These are phyloP conservation scores for Echinometra lucunter DNA, from an alignment of 53 echinoderm and acorn worm genomes.

Conservation along the genomic window DNA sequence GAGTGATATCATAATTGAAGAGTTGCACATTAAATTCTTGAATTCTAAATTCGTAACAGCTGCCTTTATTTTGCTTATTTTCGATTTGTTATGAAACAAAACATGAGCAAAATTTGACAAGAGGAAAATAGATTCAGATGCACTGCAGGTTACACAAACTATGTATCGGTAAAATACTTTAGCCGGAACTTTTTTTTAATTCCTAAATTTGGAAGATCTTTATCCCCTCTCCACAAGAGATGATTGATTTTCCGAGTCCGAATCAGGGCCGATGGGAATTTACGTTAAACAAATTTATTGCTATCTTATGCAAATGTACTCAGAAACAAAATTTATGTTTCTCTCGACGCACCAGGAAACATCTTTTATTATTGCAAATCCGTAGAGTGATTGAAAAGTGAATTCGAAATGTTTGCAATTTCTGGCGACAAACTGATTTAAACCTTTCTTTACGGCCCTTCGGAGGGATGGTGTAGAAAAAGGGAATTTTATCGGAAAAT, in stretches of 20 bases:
- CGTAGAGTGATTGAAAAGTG: slow-evolving; percentile 66
- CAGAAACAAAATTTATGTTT: slow-evolving; percentile 51
- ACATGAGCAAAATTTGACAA: not conserved
- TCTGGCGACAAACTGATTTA: slow-evolving; percentile 50
- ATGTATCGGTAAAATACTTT: not conserved
- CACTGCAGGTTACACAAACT: too few relatives aligned
- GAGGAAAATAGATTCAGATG: not conserved
- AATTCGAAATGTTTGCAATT: slow-evolving; percentile 52
- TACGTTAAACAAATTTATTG: slow-evolving; percentile 58
- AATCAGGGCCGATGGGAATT: slow-evolving; percentile 12
- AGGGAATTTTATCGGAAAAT: slow-evolving; percentile 55
- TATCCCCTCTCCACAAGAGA: not conserved
- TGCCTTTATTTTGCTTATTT: not conserved
- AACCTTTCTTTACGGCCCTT: slow-evolving; percentile 58
- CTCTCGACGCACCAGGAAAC: slow-evolving; percentile 22
- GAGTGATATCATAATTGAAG: too few relatives aligned
- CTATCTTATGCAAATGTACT: slow-evolving; percentile 43
- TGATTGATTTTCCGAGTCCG: slow-evolving; percentile 35
- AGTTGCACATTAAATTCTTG: too few relatives aligned
- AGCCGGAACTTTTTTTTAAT: not conserved
- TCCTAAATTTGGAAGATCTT: slow-evolving; percentile 19
- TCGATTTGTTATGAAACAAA: not conserved
- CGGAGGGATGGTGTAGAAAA: slow-evolving; percentile 36
- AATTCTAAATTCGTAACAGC: too few relatives aligned
- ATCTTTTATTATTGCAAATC: slow-evolving; percentile 27